These are phyloP conservation scores for Harpagoxenus sublaevis DNA, from an alignment of 2,888 invertebrate species.

Conservation along the genomic window DNA sequence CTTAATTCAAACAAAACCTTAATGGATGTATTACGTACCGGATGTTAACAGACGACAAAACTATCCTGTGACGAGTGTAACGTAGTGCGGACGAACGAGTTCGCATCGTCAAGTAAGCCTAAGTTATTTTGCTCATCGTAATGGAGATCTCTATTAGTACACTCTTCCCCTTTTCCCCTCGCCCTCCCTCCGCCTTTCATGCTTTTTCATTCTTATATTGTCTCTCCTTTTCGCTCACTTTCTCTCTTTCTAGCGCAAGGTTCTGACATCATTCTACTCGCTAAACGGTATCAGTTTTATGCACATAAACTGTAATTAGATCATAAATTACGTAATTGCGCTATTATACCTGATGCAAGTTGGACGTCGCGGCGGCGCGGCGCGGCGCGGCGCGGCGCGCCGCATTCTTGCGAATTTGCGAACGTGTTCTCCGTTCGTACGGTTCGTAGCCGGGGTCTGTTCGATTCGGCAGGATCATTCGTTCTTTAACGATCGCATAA, in stretches of 20 bases:
- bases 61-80: background rate
- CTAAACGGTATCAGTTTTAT: conserved; percentile 5
- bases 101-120: background rate
- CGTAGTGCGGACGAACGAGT: background rate
- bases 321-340: conserved; percentile 16
- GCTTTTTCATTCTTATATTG: background rate
- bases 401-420: background rate
- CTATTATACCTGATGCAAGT: background rate
- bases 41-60: background rate
- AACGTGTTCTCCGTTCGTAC: background rate
- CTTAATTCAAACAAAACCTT: conserved; percentile 2
- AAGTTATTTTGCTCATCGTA: background rate
- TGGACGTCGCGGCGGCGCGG: background rate
- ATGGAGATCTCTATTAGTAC: conserved; percentile 8
- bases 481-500: background rate
- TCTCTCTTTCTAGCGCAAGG: background rate
- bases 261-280: background rate
- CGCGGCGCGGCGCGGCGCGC: too few species aligned
- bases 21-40: background rate
- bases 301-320: conserved; percentile 9
- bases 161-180: background rate
- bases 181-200: background rate
- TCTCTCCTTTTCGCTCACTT: background rate
- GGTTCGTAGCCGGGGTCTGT: too few species aligned
- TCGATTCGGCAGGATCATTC: background rate